phyloP scores from a whole-genome alignment of 2,113 vertebrate genomes.

The Danio rerio region DNA sequence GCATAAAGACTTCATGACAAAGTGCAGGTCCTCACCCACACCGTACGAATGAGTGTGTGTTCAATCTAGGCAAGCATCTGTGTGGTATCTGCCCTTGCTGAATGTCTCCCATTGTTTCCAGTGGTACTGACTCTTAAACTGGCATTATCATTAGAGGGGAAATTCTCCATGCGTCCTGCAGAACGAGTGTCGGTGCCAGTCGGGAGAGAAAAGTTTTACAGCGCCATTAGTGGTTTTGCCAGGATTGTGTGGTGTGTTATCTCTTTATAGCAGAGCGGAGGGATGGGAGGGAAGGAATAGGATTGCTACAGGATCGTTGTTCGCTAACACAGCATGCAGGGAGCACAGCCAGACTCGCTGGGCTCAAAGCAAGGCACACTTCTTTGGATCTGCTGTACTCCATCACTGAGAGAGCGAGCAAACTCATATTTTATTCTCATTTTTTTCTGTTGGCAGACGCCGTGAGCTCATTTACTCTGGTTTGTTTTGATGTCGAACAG shows the following conservation, averaged over 20 bases:
- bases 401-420: constrained; percentile 1
- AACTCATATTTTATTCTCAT: constrained; percentile 5
- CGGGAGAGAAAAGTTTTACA: constrained; percentile 10
- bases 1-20: constrained; percentile 4
- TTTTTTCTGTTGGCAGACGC: constrained; percentile 32
- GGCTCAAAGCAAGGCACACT: neutral
- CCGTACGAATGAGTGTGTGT: constrained; percentile 12
- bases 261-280: constrained; percentile 30
- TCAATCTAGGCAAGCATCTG: constrained; percentile 42
- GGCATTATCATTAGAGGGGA: neutral
- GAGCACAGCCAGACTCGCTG: constrained; percentile 44
- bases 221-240: constrained; percentile 19
- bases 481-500: constrained; percentile 41
- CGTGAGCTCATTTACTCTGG: constrained; percentile 35
- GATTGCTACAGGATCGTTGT: constrained; percentile 57
- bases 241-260: constrained; percentile 45
- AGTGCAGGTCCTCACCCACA: constrained; percentile 22
- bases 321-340: constrained; percentile 63
- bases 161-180: neutral
- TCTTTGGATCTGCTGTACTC: neutral
- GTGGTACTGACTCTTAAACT: neutral
- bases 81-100: constrained; percentile 31
- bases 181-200: neutral
- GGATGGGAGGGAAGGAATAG: constrained; percentile 17
- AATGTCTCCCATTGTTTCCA: constrained; percentile 36